Conservation (phyloP, 2,888 invertebrate genomes). For the Lepidonotus clava region DNA sequence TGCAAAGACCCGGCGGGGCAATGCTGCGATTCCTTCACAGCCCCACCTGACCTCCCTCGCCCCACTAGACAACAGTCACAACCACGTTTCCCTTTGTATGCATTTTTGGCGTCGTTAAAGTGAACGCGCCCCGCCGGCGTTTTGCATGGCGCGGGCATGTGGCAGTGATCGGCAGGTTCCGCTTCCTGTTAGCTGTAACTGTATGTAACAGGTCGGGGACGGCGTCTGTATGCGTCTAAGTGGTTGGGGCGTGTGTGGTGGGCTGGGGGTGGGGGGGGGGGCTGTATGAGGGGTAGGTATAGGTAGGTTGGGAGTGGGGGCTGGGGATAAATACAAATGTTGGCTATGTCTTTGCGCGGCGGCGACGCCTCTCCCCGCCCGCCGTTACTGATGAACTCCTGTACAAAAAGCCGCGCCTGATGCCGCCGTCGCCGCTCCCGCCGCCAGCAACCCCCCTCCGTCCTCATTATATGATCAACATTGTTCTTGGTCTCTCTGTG, state of each 20-base stretch:
- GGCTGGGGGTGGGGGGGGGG: not conserved
- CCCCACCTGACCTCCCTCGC: not conserved
- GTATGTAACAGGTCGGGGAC: too few relatives aligned
- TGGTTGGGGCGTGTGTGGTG: too few relatives aligned
- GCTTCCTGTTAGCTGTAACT: not conserved
- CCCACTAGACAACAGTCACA: not conserved
- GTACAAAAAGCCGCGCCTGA: not conserved
- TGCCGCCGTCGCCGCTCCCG: not conserved
- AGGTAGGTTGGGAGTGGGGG: not conserved
- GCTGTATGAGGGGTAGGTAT: not conserved
- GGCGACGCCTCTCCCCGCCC: not conserved
- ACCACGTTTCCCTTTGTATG: not conserved
- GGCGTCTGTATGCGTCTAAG: too few relatives aligned
- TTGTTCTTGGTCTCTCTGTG: conserved; percentile 43
- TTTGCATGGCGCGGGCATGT: not conserved
- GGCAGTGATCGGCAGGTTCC: not conserved
- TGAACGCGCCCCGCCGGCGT: too few relatives aligned
- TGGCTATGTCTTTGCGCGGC: not conserved
- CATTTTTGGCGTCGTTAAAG: not conserved
- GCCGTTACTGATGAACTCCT: not conserved
- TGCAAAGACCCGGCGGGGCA: not conserved
- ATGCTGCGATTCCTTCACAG: too few relatives aligned
- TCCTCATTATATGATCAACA: conserved; percentile 46
- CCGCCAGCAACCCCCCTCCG: not conserved
- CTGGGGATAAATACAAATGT: not conserved